Base-by-base conservation (phyloP, 1,140 invertebrate species). In the Octopus bimaculoides region DNA sequence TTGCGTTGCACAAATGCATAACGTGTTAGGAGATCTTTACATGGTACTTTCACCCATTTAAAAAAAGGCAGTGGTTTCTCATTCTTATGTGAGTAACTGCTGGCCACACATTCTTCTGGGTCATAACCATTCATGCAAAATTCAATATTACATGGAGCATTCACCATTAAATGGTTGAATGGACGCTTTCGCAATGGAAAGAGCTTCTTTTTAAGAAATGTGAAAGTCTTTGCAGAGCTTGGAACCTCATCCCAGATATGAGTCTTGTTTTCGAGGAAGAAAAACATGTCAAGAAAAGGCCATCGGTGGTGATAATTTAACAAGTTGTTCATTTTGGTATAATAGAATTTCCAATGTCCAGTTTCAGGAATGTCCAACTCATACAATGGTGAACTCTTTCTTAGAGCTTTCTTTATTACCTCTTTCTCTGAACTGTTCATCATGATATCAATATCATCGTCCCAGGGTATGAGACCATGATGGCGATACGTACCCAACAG, bases 281-380 rank as follows among this genome's bases (percentile, higher is more conserved):
- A 88, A 79, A 88, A 89, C 66, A 89, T 85, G 75, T 89, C 88
- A 52, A 89, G 80, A 79, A 84, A 89, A 14, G 88, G 88, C 87
- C 86, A 89, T 17, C 83, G 77, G 76, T 81, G 84, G 5, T 80
- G 71, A 78, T 76, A 73, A n/a, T 83, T 75, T 9, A 75, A 41
- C n/a, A 85, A 78, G 5, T 79, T 79, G 2, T 78, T 71, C 7
- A 79, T 9, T 9, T 66, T 66, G 17, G 77, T 81, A 77, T 79
- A 78, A 69, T 80, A 86, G 61, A 87, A 86, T 79, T 87, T 87
- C 85, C 85, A 87, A 20, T 83, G 83, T 52, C 66, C 20, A 17
- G 5, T 52, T 76, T 52, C 3, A 20, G 61, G 69, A 56, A 52
- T 26, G 52, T 77, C 53, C 52, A 82, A 17, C 56, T 75, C 56